A percentile compares a stretch with the other conserved stretches of the same genome.
phyloP scores from a whole-genome alignment of 2,888 invertebrate species.

The Drosophila kanekoi region DNA sequence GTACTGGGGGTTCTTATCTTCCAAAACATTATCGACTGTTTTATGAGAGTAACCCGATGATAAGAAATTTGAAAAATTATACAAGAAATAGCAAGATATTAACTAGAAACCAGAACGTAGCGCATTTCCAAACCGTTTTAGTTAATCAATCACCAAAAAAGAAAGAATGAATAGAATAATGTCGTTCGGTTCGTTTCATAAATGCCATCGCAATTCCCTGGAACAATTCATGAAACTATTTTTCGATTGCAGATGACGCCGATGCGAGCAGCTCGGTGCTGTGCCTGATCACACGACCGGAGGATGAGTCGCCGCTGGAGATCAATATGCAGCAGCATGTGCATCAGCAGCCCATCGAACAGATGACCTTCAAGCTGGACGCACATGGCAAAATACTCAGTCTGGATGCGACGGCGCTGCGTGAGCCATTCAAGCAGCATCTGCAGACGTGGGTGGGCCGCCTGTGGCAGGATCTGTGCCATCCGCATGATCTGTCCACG shows the following conservation, averaged over 20 bases:
- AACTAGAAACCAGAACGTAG: too few species aligned
- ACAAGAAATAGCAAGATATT: not conserved
- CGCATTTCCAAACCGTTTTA: too few species aligned
- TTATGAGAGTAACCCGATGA: not conserved
- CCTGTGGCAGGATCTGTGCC: conserved; percentile 93
- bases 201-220: too few species aligned
- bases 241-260: conserved; percentile 79
- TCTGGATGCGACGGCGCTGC: conserved; percentile 83
- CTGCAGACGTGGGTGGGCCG: conserved; percentile 86
- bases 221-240: not conserved
- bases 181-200: not conserved
- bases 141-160: too few species aligned
- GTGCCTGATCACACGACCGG: conserved; percentile 85
- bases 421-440: conserved; percentile 82
- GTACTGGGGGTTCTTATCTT: not conserved
- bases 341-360: conserved; percentile 87
- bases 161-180: not conserved
- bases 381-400: conserved; percentile 92
- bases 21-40: not conserved
- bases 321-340: conserved; percentile 85
- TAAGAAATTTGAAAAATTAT: not conserved
- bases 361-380: conserved; percentile 96
- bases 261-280: conserved; percentile 85
- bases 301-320: conserved; percentile 85
- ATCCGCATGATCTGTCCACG: conserved; percentile 92